phyloP scores from a whole-genome alignment of 2,888 invertebrate species.

The Parasteatoda lunata region DNA sequence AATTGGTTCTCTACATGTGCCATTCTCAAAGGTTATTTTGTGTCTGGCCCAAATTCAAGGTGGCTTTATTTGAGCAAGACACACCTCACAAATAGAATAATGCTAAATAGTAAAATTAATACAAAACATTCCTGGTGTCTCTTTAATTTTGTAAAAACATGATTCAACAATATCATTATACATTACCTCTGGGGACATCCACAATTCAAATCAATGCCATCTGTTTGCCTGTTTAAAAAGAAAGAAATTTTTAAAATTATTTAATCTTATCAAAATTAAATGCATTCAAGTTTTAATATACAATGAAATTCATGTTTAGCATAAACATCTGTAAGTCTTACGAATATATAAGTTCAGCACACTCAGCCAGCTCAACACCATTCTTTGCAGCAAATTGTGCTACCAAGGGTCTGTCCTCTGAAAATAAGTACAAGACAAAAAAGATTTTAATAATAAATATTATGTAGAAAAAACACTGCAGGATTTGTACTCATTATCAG shows the following conservation, averaged over 20 bases:
- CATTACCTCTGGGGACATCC: slow-evolving; percentile 89
- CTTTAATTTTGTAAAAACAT: slow-evolving; percentile 10
- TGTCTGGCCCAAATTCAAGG: no score
- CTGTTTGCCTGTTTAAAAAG: slow-evolving; percentile 79
- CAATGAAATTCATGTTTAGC: not conserved
- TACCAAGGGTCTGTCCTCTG: slow-evolving; percentile 88
- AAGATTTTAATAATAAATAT: no score
- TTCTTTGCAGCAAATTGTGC: slow-evolving; percentile 96
- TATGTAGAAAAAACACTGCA: no score
- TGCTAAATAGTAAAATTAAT: not conserved
- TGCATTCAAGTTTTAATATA: not conserved
- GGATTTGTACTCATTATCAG: no score
- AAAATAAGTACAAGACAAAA: not conserved
- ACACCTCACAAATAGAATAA: no score
- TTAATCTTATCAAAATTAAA: no score
- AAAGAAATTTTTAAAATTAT: no score
- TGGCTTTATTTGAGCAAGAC: no score
- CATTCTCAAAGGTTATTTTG: no score
- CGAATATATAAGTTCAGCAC: slow-evolving; percentile 87
- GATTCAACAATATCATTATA: not conserved
- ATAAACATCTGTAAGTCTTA: slow-evolving; percentile 73
- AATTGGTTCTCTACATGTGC: no score
- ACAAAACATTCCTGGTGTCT: not conserved
- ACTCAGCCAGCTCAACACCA: slow-evolving; percentile 86
- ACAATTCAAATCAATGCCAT: slow-evolving; percentile 97